Percentiles rank a stretch among this genome's conserved stretches.
Evolutionary conservation across 2,888 invertebrate genomes (phyloP).

Genomic region (Tridacna crocea): DNA sequence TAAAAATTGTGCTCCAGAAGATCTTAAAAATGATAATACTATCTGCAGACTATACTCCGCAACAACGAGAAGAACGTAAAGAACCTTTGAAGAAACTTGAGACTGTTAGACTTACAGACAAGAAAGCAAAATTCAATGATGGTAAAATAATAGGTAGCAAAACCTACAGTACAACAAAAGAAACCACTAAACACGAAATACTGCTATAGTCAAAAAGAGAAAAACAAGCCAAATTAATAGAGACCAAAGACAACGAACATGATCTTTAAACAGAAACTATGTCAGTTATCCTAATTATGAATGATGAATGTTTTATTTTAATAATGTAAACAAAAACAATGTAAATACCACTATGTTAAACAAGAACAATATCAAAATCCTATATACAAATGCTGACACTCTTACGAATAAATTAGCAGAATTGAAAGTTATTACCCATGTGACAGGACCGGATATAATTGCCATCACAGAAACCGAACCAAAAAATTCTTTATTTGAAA

Average conservation of each 20-base stretch:
- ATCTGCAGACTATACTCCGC: constrained; percentile 4
- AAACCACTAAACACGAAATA: background rate
- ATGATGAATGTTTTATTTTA: background rate
- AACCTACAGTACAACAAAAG: background rate
- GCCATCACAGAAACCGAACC: background rate
- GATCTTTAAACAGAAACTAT: background rate
- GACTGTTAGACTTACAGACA: background rate
- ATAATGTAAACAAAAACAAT: background rate
- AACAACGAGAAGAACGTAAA: constrained; percentile 4
- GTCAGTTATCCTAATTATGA: background rate
- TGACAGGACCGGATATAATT: background rate
- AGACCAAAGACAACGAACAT: background rate
- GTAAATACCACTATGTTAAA: background rate
- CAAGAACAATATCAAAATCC: background rate
- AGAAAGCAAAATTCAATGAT: background rate
- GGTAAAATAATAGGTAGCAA: background rate
- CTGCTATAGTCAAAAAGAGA: background rate
- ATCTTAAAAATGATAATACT: background rate
- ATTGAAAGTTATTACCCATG: background rate
- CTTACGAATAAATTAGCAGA: background rate
- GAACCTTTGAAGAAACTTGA: background rate
- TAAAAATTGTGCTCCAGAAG: background rate
- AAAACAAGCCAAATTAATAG: background rate
- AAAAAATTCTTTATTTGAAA: background rate
- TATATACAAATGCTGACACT: background rate